A percentile compares a stretch with the other conserved stretches of the same genome.
Conservation (phyloP, 2,113 vertebrate species). For the Melanerpes aurifrons region DNA sequence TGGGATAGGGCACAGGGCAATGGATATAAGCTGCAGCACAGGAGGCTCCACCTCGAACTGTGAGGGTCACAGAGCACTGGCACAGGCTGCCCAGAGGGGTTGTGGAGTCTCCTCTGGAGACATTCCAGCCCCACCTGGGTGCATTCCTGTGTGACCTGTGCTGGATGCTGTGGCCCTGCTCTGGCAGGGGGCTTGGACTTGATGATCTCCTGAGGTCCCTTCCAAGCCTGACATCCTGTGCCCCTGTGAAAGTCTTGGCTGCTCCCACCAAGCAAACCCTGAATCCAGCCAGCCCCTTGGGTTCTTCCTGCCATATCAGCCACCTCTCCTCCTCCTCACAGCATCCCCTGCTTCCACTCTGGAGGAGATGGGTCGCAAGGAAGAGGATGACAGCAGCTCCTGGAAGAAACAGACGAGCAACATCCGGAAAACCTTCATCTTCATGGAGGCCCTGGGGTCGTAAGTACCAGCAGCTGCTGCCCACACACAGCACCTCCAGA, state of each 20-base stretch:
- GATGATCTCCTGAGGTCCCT: too few relatives aligned
- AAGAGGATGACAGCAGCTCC: conserved; percentile 79
- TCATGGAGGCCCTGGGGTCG: conserved; percentile 92
- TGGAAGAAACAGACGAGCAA: conserved; percentile 93
- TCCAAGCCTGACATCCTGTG: too few relatives aligned
- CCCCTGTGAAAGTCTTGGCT: not conserved
- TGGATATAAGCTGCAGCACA: too few relatives aligned
- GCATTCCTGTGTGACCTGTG: too few relatives aligned
- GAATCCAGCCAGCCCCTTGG: not conserved
- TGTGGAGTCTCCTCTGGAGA: too few relatives aligned
- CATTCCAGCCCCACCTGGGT: too few relatives aligned
- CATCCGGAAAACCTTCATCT: conserved; percentile 91
- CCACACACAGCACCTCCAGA: not conserved
- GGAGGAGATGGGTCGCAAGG: conserved; percentile 86
- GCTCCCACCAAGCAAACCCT: not conserved
- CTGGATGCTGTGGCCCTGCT: too few relatives aligned
- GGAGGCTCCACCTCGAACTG: too few relatives aligned
- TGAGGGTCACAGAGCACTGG: too few relatives aligned
- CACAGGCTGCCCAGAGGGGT: too few relatives aligned
- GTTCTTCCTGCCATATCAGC: accelerated
- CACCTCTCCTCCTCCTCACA: not conserved
- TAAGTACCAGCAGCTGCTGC: conserved; percentile 75
- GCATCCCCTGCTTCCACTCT: conserved; percentile 77
- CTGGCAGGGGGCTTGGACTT: too few relatives aligned
- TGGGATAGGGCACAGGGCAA: too few relatives aligned